Conservation (phyloP, 2,113 vertebrate species). For the Tragelaphus scriptus region DNA sequence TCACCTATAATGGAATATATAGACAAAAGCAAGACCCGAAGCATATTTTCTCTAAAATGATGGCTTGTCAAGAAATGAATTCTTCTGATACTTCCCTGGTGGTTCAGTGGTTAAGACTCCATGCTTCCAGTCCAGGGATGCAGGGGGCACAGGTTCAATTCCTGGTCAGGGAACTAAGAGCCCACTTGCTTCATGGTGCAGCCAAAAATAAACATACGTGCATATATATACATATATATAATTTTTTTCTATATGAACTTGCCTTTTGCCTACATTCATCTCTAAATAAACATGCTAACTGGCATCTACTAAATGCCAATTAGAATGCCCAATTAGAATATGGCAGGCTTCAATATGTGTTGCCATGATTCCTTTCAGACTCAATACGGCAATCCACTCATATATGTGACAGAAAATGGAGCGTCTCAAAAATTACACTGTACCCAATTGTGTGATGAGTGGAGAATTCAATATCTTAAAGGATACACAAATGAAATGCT, state of each 20-base stretch:
- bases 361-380: slow-evolving; percentile 78
- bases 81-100: neutral
- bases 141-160: neutral
- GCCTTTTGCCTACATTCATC: neutral
- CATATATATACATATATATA: neutral
- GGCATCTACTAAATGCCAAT: neutral
- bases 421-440: slow-evolving; percentile 87
- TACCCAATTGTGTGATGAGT: slow-evolving; percentile 90
- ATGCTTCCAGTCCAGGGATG: neutral
- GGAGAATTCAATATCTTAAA: slow-evolving; percentile 91
- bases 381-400: slow-evolving; percentile 91
- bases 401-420: slow-evolving; percentile 94
- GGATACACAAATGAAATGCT: slow-evolving; percentile 95
- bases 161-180: neutral
- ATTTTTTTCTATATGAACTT: neutral
- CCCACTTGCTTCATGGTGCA: neutral
- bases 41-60: neutral
- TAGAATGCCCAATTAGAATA: neutral
- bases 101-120: neutral
- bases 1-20: neutral
- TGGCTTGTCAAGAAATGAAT: neutral
- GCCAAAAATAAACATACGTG: neutral
- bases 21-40: neutral
- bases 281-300: neutral
- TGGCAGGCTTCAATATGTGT: neutral